phyloP scores from a whole-genome alignment of 2,888 invertebrate species.

The Cryptus armator region DNA sequence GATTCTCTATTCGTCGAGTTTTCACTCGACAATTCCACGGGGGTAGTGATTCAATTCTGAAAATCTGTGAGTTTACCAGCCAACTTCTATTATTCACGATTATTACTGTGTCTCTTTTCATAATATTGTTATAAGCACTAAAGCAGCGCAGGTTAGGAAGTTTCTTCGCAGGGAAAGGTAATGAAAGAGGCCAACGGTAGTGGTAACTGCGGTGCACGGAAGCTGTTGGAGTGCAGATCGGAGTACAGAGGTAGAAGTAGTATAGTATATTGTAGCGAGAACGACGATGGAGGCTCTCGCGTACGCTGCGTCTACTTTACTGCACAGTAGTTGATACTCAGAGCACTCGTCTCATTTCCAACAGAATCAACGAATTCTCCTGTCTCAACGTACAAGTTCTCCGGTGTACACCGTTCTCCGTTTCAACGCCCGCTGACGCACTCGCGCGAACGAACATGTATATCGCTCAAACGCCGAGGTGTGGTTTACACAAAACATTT shows the following conservation, averaged over 20 bases:
- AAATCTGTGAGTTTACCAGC: slow-evolving; percentile 8
- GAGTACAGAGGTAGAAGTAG: slow-evolving; percentile 33
- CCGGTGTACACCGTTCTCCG: not conserved
- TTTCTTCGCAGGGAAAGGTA: slow-evolving; percentile 3
- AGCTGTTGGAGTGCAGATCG: slow-evolving; percentile 42
- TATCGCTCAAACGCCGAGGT: slow-evolving; percentile 4
- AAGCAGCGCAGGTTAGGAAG: slow-evolving; percentile 12
- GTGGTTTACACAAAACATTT: slow-evolving; percentile 47
- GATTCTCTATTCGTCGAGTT: too few relatives aligned
- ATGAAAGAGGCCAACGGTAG: slow-evolving; percentile 22
- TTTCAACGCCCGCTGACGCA: not conserved
- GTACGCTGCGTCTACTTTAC: slow-evolving; percentile 12
- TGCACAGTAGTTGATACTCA: slow-evolving; percentile 24
- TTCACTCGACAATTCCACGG: too few relatives aligned
- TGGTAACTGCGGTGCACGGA: not conserved
- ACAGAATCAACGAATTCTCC: too few relatives aligned
- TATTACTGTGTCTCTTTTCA: not conserved
- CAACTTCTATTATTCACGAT: not conserved
- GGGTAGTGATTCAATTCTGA: not conserved
- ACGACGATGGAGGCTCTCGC: slow-evolving; percentile 31
- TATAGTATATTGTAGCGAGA: slow-evolving; percentile 26
- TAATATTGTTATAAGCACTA: slow-evolving; percentile 26
- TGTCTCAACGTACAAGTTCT: slow-evolving; percentile 39
- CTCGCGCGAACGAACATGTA: not conserved
- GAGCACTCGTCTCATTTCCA: slow-evolving; percentile 27